These are phyloP conservation scores for Folsomia candida DNA, from an alignment of 2,888 invertebrate species.

Conservation along the genomic window DNA sequence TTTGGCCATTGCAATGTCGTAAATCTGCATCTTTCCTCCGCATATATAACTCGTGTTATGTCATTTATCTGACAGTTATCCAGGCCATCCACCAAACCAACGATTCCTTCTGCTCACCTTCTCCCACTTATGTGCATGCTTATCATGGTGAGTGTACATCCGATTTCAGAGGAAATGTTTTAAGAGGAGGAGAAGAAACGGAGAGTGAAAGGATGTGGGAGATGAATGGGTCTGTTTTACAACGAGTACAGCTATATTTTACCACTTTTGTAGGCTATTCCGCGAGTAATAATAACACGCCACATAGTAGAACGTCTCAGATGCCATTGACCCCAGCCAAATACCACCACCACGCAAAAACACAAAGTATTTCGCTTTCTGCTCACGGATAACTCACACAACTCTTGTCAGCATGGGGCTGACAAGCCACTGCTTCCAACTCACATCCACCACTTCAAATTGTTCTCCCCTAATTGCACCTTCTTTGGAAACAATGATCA, in stretches of 20 bases:
- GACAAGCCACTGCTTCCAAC: no score
- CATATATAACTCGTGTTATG: not conserved
- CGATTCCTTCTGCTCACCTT: no score
- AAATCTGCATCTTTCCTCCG: not conserved
- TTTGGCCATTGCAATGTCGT: not conserved
- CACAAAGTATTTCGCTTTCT: not conserved
- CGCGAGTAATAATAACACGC: not conserved
- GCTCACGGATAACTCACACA: not conserved
- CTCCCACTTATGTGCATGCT: no score
- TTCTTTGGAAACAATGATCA: no score
- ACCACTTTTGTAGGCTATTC: not conserved
- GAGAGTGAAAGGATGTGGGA: not conserved
- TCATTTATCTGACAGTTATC: not conserved
- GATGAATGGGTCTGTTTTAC: not conserved
- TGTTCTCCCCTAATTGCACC: no score
- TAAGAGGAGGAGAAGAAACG: no score
- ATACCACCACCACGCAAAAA: not conserved
- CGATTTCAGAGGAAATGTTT: not conserved
- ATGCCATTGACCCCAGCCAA: conserved; percentile 2
- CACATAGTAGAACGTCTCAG: not conserved
- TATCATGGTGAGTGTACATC: not conserved
- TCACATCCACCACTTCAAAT: no score
- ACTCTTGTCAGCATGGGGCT: no score
- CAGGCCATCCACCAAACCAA: no score
- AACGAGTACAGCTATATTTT: not conserved